Base-by-base conservation (phyloP, 2,113 vertebrate species). In the Strix aluco region DNA sequence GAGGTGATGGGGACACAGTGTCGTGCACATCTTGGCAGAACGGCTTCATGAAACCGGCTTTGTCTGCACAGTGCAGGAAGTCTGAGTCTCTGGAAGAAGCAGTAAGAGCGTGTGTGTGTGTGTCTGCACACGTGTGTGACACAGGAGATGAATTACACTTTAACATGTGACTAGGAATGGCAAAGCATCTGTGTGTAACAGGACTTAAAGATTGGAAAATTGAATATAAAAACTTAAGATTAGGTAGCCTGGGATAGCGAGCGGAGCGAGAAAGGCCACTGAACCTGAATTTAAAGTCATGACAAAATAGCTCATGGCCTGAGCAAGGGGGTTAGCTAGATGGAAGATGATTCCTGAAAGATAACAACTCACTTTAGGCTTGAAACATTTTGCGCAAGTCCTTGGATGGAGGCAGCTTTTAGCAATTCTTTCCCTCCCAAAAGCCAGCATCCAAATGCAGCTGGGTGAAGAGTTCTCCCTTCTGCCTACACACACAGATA, bases 381-480 rank as follows among this genome's bases (percentile, higher is more conserved):
- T 36, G 32, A 42, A 49, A n/a, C 52, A 29, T 59, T 49, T 44
- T 55, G 47, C 30, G 20, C 15, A 8, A 65, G 57, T 29, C 69
- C 38, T 40, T 47, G 36, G 49, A 55, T 10, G 34, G 36, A 80
- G 21, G 44, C 55, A 54, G 63, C 94, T 81, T 40, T 32, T 21
- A 51, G 44, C 57, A 42, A 11, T 46, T 36, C 70, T 55, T 57
- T 26, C 74, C 67, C 65, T 88, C 52, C 61, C 23, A 5, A n/a
- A 63, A 95, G 57, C 6, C 78, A 74, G 55, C 90, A 93, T 54
- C 78, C 73, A 46, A 57, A 23, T 4, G 84, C 73, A 93, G 81
- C 92, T 85, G 92, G 79, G 88, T 93, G 74, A 94, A 80, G 79
- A 93, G 92, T 83, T 92, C 94, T 95, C 91, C 95, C 75, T 87